Conservation (phyloP, 2,888 invertebrate species). For the Tetanocera ferruginea region DNA sequence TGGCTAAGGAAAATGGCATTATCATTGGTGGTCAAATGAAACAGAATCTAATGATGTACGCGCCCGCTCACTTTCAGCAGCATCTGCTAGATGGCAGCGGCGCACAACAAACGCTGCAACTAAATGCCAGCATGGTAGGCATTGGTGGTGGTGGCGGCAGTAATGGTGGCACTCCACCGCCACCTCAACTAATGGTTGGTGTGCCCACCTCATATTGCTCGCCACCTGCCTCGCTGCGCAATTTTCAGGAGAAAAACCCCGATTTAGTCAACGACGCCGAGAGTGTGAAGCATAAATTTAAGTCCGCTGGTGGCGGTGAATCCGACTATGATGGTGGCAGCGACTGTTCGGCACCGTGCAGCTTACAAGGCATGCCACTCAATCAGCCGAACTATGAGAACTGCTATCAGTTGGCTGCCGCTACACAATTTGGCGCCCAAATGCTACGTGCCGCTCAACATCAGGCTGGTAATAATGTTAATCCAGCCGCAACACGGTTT, state of each 20-base stretch:
- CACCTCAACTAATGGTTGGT: slow-evolving; percentile 67
- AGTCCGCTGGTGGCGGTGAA: slow-evolving; percentile 63
- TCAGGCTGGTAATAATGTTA: slow-evolving; percentile 41
- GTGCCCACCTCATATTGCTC: slow-evolving; percentile 70
- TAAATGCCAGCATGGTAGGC: slow-evolving; percentile 57
- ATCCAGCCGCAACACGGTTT: slow-evolving; percentile 59
- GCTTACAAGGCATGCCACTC: slow-evolving; percentile 50
- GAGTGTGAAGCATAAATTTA: slow-evolving; percentile 72
- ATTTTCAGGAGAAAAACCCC: slow-evolving; percentile 78
- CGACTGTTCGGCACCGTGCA: slow-evolving; percentile 64
- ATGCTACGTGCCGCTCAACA: slow-evolving; percentile 57
- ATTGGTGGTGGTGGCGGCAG: slow-evolving; percentile 52
- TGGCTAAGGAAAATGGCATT: slow-evolving; percentile 59
- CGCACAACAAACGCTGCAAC: slow-evolving; percentile 54
- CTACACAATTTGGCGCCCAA: slow-evolving; percentile 74
- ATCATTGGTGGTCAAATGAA: slow-evolving; percentile 68
- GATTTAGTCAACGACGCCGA: slow-evolving; percentile 84
- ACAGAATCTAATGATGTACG: slow-evolving; percentile 67
- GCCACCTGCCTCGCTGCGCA: slow-evolving; percentile 72
- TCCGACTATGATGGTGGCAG: slow-evolving; percentile 63
- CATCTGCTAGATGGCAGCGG: slow-evolving; percentile 42
- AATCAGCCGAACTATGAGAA: slow-evolving; percentile 60
- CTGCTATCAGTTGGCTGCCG: slow-evolving; percentile 68
- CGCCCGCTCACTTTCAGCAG: slow-evolving; percentile 58
- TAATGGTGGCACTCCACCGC: slow-evolving; percentile 58